These are phyloP conservation scores for Pyrrhosoma nymphula DNA, from an alignment of 2,888 invertebrate genomes.

Conservation along the genomic window DNA sequence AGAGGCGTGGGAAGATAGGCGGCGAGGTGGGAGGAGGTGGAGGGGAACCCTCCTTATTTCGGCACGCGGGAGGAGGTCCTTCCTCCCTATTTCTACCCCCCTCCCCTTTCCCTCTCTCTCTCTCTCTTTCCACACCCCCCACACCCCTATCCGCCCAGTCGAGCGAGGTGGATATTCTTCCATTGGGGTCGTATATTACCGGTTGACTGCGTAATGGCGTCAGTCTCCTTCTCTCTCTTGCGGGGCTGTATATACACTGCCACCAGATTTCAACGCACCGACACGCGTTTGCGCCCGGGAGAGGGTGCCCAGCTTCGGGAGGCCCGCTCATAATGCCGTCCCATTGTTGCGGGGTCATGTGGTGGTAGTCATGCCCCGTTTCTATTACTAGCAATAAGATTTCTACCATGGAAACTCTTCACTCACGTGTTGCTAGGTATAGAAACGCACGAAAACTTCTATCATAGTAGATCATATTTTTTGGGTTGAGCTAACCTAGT, in stretches of 20 bases:
- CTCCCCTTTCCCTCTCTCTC: background rate
- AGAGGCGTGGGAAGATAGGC: conserved; percentile 13
- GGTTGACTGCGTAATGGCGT: conserved; percentile 62
- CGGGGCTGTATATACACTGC: background rate
- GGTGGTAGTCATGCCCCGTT: too few relatives aligned
- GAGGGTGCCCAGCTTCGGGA: background rate
- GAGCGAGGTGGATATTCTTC: conserved; percentile 15
- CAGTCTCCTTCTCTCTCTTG: background rate
- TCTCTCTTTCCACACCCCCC: background rate
- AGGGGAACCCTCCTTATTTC: conserved; percentile 17
- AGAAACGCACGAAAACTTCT: too few relatives aligned
- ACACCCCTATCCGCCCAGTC: conserved; percentile 4
- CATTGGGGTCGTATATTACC: conserved; percentile 51
- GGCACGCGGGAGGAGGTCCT: conserved; percentile 39
- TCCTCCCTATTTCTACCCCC: background rate
- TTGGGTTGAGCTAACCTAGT: too few relatives aligned
- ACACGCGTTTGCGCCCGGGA: background rate
- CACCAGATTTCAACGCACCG: background rate
- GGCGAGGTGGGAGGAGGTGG: background rate
- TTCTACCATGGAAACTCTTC: too few relatives aligned
- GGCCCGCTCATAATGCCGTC: background rate
- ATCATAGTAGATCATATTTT: too few relatives aligned
- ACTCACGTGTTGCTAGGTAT: too few relatives aligned
- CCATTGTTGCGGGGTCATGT: too few relatives aligned
- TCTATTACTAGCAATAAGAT: too few relatives aligned